phyloP scores from a whole-genome alignment of 2,797 vertebrate species.

The Eidolon dupreanum region DNA sequence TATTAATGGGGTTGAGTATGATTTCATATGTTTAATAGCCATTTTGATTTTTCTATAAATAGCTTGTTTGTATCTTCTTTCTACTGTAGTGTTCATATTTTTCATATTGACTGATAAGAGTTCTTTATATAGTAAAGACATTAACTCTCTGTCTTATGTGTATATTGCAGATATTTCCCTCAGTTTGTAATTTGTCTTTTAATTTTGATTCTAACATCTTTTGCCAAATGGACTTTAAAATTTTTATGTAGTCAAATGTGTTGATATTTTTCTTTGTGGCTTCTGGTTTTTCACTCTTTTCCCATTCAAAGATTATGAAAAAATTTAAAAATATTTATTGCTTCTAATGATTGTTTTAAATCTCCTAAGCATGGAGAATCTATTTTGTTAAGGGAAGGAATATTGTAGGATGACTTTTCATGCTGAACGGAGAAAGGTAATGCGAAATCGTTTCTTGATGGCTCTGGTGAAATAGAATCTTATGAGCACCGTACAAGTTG shows the following conservation, averaged over 20 bases:
- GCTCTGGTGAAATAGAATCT: not conserved
- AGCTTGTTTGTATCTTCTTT: not conserved
- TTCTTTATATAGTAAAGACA: not conserved
- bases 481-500: not conserved
- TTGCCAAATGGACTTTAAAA: not conserved
- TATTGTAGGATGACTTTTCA: not conserved
- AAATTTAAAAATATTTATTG: conserved; percentile 38
- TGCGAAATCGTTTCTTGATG: not conserved
- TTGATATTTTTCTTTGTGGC: conserved; percentile 13
- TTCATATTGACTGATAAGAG: not conserved
- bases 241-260: not conserved
- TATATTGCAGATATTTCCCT: not conserved
- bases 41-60: conserved; percentile 25
- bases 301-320: not conserved
- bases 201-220: conserved; percentile 23
- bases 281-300: conserved; percentile 26
- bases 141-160: not conserved
- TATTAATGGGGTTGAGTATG: not conserved
- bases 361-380: not conserved
- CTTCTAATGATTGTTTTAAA: not conserved
- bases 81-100: not conserved
- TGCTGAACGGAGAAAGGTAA: not conserved
- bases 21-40: not conserved
- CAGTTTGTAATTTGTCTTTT: conserved; percentile 7
- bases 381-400: not conserved